Conservation (phyloP, 2,888 invertebrate species). For the Diachrysia chrysitis region DNA sequence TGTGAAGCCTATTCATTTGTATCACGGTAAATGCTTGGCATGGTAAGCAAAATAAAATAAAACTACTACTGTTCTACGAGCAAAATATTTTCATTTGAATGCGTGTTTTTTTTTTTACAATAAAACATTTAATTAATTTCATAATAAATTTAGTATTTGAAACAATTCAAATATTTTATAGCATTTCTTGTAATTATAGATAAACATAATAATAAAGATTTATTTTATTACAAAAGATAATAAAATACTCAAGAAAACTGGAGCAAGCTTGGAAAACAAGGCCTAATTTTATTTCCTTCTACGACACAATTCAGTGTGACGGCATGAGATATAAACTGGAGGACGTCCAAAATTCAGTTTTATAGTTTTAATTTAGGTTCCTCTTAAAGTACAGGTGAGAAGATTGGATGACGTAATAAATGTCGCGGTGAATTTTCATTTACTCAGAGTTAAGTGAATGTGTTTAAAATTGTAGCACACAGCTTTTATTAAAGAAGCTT, state of each 20-base stretch:
- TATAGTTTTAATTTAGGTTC: conserved; percentile 56
- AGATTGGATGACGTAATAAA: conserved; percentile 54
- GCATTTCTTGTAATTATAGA: no score
- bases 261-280: conserved; percentile 13
- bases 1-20: no score
- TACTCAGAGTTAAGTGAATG: conserved; percentile 42
- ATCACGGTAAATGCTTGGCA: no score
- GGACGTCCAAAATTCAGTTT: conserved; percentile 49
- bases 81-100: no score
- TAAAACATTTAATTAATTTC: no score
- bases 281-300: conserved; percentile 42
- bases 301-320: conserved; percentile 27
- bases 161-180: no score
- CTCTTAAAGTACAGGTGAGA: conserved; percentile 46
- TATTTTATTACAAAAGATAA: neutral
- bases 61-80: no score
- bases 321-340: conserved; percentile 32
- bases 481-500: neutral
- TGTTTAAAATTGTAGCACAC: conserved; percentile 22
- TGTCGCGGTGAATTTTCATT: conserved; percentile 48
- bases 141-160: no score
- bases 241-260: neutral
- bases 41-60: no score
- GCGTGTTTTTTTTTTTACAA: no score
- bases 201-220: no score